These are phyloP conservation scores for Nibea albiflora DNA, from an alignment of 2,113 vertebrate species.

Conservation along the genomic window DNA sequence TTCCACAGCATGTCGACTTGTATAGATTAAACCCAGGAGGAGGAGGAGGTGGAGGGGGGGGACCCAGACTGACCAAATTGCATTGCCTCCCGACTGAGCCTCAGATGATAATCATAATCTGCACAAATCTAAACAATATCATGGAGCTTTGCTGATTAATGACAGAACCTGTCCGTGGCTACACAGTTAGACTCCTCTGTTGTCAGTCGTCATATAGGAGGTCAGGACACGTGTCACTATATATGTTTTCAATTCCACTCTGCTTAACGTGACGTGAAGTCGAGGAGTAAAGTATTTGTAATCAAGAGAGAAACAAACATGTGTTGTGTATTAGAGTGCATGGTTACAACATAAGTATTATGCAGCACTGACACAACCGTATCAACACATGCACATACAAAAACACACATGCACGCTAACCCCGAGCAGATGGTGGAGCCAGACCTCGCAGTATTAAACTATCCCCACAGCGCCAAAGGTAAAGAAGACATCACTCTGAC, in stretches of 20 bases:
- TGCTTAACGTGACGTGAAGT: neutral
- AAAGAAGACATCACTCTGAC: constrained; percentile 71
- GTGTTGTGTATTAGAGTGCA: constrained; percentile 17
- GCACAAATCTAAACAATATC: neutral
- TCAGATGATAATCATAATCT: neutral
- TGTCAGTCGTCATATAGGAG: neutral
- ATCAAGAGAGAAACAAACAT: neutral
- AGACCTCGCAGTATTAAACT: constrained; percentile 66
- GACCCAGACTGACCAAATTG: neutral
- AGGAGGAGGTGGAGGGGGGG: too few species aligned
- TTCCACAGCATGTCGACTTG: too few species aligned
- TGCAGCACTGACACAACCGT: constrained; percentile 50
- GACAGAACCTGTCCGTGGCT: neutral
- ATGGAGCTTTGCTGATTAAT: neutral
- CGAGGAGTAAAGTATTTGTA: neutral
- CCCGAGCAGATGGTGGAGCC: constrained; percentile 72
- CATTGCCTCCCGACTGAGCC: neutral
- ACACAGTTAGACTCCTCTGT: neutral
- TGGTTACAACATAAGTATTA: constrained; percentile 33
- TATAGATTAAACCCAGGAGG: neutral
- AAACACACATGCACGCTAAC: constrained; percentile 52
- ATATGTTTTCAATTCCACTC: neutral
- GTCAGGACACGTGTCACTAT: neutral
- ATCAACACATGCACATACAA: constrained; percentile 30
- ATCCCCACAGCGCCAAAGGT: constrained; percentile 61